Base-by-base conservation (phyloP, 92 coral and sea anemone species). In the Blastomussa wellsi region DNA sequence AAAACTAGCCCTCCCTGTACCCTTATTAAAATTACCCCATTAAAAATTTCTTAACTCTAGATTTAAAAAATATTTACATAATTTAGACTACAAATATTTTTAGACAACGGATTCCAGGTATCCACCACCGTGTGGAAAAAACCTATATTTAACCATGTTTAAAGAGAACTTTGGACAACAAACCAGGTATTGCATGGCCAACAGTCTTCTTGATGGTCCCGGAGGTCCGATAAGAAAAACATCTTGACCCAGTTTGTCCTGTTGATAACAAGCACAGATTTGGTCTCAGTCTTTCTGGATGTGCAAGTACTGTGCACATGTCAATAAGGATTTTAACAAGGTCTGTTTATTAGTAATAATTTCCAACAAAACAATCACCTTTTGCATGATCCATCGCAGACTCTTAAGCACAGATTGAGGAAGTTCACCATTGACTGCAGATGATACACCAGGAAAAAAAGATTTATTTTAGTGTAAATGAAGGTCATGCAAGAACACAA, bases 211-310 rank as follows among this genome's bases (percentile, higher is more conserved):
- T 35, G 90, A 68, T 41, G 99, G 98, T 7, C 99, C 99, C 73
- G 99, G 99, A 47, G 98, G 91, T 17, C 99, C 99, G 85, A 96
- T 96, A 49, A 96, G 86, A 85, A 96, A 96, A 26, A 96, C 93
- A 84, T 96, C 99, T 82, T 96, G 99, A 13, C 99, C 99, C 13
- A 96, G 92, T 81, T 96, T 95, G 88, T 96, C 99, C 98, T 96
- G 70, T n/a, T 24, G 52, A 82, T 39, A 62, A 24, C 9, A n/a
- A 57, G 65, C 65, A 57, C 22, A 26, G 8, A 57, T 5, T n/a
- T n/a, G n/a, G n/a, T n/a, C n/a, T n/a, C 12, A 6, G 12, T 3
- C 49, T 44, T 70, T 12, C 35, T 41, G 32, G 22, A 37, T 13
- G 19, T 16, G 32, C 37, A 73, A 32, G 31, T 26, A 55, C 16